These are phyloP conservation scores for Drosophila funebris DNA, from an alignment of 1,140 invertebrate genomes.

Conservation along the genomic window DNA sequence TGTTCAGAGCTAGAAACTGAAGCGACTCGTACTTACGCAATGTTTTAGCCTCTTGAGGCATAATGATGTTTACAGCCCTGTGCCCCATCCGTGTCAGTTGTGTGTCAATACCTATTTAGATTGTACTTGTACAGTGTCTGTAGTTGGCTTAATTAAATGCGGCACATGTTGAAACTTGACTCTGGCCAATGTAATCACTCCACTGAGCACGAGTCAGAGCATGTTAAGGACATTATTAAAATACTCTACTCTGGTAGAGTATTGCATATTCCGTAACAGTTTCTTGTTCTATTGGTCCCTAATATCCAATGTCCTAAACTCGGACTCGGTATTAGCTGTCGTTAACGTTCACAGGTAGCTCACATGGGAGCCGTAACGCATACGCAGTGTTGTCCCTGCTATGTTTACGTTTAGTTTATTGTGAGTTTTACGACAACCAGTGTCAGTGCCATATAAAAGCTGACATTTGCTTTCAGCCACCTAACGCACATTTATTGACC, in stretches of 20 bases:
- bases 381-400: slow-evolving; percentile 59
- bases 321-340: slow-evolving; percentile 4
- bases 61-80: slow-evolving; percentile 20
- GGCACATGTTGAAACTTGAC: slow-evolving; percentile 35
- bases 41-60: neutral
- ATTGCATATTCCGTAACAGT: neutral
- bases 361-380: slow-evolving; percentile 66
- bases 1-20: neutral
- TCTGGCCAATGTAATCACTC: slow-evolving; percentile 3
- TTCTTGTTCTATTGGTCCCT: slow-evolving; percentile 4
- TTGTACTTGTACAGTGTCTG: slow-evolving; percentile 20
- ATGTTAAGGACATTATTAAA: slow-evolving; percentile 11
- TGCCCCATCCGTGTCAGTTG: slow-evolving; percentile 43
- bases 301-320: slow-evolving; percentile 13
- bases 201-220: slow-evolving; percentile 20
- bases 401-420: slow-evolving; percentile 76
- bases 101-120: slow-evolving; percentile 66
- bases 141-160: slow-evolving; percentile 65
- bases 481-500: slow-evolving; percentile 62
- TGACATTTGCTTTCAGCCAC: slow-evolving; percentile 23
- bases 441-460: slow-evolving; percentile 62
- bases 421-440: slow-evolving; percentile 74
- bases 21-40: neutral
- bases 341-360: slow-evolving; percentile 42
- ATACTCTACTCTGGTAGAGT: neutral